phyloP scores from a whole-genome alignment of 1,140 invertebrate genomes.

The Periplaneta americana region DNA sequence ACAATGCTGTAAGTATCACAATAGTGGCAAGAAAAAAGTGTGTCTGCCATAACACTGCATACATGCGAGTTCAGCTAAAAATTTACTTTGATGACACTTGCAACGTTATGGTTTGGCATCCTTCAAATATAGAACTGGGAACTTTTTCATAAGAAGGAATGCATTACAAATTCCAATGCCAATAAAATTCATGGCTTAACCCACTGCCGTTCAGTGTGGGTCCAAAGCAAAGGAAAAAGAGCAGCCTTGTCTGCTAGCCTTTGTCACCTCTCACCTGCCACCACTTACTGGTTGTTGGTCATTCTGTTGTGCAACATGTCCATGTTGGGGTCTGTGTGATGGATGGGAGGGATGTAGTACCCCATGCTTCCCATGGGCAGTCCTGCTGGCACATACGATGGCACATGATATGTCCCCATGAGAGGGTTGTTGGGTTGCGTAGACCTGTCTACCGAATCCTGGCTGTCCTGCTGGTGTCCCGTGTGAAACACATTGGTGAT shows the following conservation, averaged over 20 bases:
- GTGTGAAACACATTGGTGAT: slow-evolving; percentile 11
- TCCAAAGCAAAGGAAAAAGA: too few species aligned
- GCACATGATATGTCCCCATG: slow-evolving; percentile 13
- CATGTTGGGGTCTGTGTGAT: slow-evolving; percentile 10
- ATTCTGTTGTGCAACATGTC: slow-evolving; percentile 12
- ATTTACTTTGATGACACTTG: too few species aligned
- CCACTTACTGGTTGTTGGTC: slow-evolving; percentile 9
- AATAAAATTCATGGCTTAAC: too few species aligned
- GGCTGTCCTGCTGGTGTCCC: slow-evolving; percentile 1
- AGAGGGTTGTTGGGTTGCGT: slow-evolving; percentile 1
- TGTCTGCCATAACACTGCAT: too few species aligned
- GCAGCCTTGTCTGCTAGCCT: not conserved
- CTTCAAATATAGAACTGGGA: too few species aligned
- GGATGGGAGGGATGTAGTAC: slow-evolving; percentile 16
- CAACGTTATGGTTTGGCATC: too few species aligned
- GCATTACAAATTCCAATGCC: too few species aligned
- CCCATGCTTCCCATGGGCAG: slow-evolving; percentile 18
- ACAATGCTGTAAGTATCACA: too few species aligned
- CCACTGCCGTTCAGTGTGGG: too few species aligned
- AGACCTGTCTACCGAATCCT: not conserved
- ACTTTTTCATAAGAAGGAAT: too few species aligned
- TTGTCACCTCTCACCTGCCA: not conserved
- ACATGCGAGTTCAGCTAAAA: too few species aligned
- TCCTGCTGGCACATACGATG: slow-evolving; percentile 8
- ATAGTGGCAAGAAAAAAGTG: too few species aligned